Base-by-base conservation (phyloP, 2,797 vertebrate species). In the Acestrorhynchus altus region DNA sequence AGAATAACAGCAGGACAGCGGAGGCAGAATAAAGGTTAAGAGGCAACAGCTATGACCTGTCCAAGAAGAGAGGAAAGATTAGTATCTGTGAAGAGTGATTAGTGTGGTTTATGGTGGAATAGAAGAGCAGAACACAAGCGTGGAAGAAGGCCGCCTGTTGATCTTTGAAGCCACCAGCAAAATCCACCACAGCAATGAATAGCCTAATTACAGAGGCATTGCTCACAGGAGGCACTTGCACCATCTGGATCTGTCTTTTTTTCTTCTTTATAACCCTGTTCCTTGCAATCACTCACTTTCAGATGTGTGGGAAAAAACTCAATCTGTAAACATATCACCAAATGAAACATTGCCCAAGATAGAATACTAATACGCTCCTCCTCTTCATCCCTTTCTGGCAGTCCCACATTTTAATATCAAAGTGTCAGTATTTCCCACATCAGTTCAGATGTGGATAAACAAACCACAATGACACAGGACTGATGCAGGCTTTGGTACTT, bases 21-120 rank as follows among this genome's bases (percentile, higher is more conserved):
- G 51, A 74, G 20, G 9, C 35, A 31, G 52, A 20, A 70, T 74
- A 31, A 76, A 83, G 52, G 39, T 51, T 52, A 42, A 13, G 35
- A 64, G 73, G 28, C 56, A 10, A 63, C 61, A 60, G 52, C 52
- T 72, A 16, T 72, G 80, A 75, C 61, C 67, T 75, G 35, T 77
- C 6, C 24, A 72, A 80, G 67, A 67, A 76, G 35, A 80, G 15
- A 31, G 16, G 31, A 26, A 26, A 70, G 64, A 80, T 79, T 67
- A 63, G 61, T 49, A 74, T 82, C 64, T 52, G 35, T 52, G 56
- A 57, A 67, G 11, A 13, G 31, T 72, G 76, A 81, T 78, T 76
- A 71, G 70, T 35, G 70, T 47, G 60, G 64, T 49, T 46, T 73
- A 51, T 76, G 60, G 67, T 75, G 44, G 52, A 69, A 46, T 66